Base-by-base conservation (phyloP, 35 echinoderm and acorn worm genomes). In the Diadema setosum region DNA sequence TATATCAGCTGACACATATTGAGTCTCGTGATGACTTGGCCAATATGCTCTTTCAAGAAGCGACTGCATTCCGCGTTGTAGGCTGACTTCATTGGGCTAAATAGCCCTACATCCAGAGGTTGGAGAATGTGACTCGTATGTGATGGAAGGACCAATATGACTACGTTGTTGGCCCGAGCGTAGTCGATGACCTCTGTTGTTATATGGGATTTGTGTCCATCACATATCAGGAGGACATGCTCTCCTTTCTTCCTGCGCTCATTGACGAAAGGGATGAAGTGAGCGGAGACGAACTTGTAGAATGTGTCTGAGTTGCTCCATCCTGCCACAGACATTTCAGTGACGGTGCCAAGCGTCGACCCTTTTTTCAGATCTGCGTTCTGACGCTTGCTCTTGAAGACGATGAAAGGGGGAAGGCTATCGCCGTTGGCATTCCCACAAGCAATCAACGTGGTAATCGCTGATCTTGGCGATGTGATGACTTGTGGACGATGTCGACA, bases 171-270 rank as follows among this genome's bases (percentile, higher is more conserved):
- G n/a, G n/a, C n/a, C n/a, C n/a, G n/a, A n/a, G n/a, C n/a, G n/a
- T n/a, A n/a, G n/a, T n/a, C n/a, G 24, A 90, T 27, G 15, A 90
- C 87, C 17, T 69, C 40, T 20, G 87, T 33, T 3, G 84, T 65
- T 18, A 92, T 45, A 56, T 92, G 83, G 17, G 84, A 92, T 18
- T 80, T 88, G 40, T 87, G 90, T 1, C 83, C 83, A 81, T 92
- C 90, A 67, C 87, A 92, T 0, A 92, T 31, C 3, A 92, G 36
- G 33, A 92, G 23, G 42, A 92, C 75, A 82, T 52, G 76, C 21
- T 92, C 50, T 39, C 75, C 81, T 25, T 24, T 17, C 37, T 25
- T n/a, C 48, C 84, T 80, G n/a, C 43, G 31, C 20, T 26, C 65
- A 58, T 80, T 80, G n/a, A 46, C 76, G 45, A 82, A 88, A 18